These are phyloP conservation scores for Mobula birostris DNA, from an alignment of 2,113 vertebrate species.

Conservation along the genomic window DNA sequence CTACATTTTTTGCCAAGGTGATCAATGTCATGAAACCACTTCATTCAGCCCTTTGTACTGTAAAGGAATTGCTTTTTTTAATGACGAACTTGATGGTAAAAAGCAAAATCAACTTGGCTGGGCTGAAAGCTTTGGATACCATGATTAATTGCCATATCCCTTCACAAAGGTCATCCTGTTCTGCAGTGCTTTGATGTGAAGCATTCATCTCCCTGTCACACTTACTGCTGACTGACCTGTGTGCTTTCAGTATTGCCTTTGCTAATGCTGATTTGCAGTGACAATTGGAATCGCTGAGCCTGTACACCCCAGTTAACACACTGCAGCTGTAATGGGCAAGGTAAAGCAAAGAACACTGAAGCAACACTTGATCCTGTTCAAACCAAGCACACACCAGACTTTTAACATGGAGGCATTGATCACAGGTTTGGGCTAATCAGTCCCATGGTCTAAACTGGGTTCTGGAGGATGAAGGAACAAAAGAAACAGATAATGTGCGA, in stretches of 20 bases:
- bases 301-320: background rate
- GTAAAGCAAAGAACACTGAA: background rate
- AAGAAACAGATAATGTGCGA: background rate
- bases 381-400: background rate
- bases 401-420: background rate
- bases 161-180: background rate
- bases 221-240: background rate
- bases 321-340: background rate
- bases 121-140: background rate
- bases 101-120: background rate
- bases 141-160: background rate
- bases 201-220: background rate
- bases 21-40: background rate
- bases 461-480: no score
- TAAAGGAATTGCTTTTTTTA: background rate
- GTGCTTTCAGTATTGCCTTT: background rate
- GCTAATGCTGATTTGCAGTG: background rate
- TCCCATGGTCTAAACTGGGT: background rate
- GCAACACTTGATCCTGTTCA: background rate
- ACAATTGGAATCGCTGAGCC: background rate
- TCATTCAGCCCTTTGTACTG: background rate
- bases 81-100: background rate
- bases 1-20: background rate
- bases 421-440: background rate
- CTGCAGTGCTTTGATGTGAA: background rate